These are phyloP conservation scores for Lethenteron reissneri DNA, from an alignment of 2,113 vertebrate genomes.

Conservation along the genomic window DNA sequence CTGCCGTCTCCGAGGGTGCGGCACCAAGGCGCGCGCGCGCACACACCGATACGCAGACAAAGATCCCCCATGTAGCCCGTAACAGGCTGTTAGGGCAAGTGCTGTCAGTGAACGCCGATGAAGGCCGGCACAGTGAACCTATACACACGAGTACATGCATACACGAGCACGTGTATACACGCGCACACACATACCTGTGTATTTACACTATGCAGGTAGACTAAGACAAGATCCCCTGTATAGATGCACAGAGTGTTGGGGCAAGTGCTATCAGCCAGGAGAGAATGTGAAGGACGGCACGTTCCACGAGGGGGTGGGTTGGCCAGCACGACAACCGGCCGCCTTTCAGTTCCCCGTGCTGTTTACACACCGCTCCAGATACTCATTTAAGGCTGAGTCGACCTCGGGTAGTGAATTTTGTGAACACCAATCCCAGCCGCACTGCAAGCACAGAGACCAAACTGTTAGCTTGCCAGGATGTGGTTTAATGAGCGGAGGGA, in stretches of 20 bases:
- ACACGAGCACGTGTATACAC: not conserved
- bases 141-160: not conserved
- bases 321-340: no score
- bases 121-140: no score
- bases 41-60: not conserved
- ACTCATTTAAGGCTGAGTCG: not conserved
- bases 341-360: no score
- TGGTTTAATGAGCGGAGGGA: not conserved
- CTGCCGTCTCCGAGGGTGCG: constrained; percentile 59
- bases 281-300: no score
- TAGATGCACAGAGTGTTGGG: no score
- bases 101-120: no score
- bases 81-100: not conserved
- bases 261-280: no score
- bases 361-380: not conserved
- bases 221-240: no score
- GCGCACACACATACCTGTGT: not conserved
- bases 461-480: not conserved
- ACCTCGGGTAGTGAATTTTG: no score
- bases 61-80: not conserved
- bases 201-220: not conserved
- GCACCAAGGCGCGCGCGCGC: constrained; percentile 8
- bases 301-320: no score
- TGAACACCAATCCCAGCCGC: not conserved
- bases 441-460: accelerated